Conservation (phyloP, 2,888 invertebrate genomes). For the Nemoura dubitans region DNA sequence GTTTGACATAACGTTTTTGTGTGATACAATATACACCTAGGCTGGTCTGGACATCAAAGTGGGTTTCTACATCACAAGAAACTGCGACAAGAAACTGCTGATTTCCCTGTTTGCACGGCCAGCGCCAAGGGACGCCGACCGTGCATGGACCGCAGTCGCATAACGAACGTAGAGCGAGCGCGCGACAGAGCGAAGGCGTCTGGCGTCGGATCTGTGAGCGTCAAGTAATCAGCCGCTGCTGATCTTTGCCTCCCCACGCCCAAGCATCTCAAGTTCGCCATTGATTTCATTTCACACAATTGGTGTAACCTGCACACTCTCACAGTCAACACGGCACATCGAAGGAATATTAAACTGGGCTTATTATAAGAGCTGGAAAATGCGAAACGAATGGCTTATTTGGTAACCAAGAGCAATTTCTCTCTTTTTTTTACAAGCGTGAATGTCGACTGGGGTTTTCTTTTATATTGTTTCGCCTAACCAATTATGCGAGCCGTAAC, state of each 20-base stretch:
- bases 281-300: neutral
- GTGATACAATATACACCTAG: neutral
- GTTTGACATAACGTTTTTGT: neutral
- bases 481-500: constrained; percentile 2
- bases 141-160: too few species aligned
- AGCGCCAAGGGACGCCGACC: neutral
- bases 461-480: neutral
- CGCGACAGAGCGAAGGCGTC: neutral
- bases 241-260: neutral
- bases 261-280: neutral
- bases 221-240: neutral
- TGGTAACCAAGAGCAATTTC: neutral
- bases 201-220: neutral
- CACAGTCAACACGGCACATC: neutral
- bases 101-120: neutral
- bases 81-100: neutral
- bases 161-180: neutral
- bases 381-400: neutral
- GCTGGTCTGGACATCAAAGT: neutral
- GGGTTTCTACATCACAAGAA: neutral
- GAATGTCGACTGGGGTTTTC: neutral
- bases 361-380: neutral
- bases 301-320: neutral
- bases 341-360: neutral
- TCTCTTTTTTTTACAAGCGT: neutral